Conservation (phyloP, 2,888 invertebrate species). For the Scelioninae gen. 1 region DNA sequence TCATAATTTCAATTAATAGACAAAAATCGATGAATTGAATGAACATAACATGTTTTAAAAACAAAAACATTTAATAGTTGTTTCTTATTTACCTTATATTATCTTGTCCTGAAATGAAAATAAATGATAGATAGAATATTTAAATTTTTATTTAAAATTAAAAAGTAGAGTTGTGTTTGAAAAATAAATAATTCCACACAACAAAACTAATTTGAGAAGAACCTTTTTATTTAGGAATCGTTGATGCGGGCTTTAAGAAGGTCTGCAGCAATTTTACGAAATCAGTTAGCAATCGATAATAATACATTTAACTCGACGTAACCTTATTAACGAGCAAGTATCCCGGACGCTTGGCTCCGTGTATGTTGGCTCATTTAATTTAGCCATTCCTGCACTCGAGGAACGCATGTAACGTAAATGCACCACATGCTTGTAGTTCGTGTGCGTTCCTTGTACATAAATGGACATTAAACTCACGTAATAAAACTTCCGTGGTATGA, state of each 20-base stretch:
- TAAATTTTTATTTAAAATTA: too few relatives aligned
- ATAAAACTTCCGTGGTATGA: constrained; percentile 41
- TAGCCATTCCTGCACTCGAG: constrained; percentile 28
- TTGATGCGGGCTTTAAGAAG: constrained; percentile 4
- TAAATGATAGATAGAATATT: too few relatives aligned
- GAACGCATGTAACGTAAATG: constrained; percentile 40
- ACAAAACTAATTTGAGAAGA: constrained; percentile 4
- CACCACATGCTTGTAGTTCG: constrained; percentile 8
- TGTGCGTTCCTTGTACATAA: constrained; percentile 5
- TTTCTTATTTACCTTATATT: too few relatives aligned
- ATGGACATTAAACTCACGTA: constrained; percentile 43
- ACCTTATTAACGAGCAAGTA: constrained; percentile 33
- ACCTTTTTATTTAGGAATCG: background rate
- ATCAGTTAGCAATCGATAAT: constrained; percentile 44
- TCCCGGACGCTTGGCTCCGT: constrained; percentile 4
- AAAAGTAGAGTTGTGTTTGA: background rate
- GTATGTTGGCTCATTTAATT: constrained; percentile 41
- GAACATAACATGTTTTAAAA: too few relatives aligned
- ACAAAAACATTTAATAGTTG: too few relatives aligned
- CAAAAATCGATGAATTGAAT: too few relatives aligned
- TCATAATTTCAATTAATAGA: too few relatives aligned
- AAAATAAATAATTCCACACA: background rate
- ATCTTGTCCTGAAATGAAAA: too few relatives aligned
- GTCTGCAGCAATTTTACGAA: constrained; percentile 13
- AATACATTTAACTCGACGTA: constrained; percentile 37